Evolutionary conservation across 2,113 vertebrate species (phyloP).

Genomic region (Saimiri boliviensis): DNA sequence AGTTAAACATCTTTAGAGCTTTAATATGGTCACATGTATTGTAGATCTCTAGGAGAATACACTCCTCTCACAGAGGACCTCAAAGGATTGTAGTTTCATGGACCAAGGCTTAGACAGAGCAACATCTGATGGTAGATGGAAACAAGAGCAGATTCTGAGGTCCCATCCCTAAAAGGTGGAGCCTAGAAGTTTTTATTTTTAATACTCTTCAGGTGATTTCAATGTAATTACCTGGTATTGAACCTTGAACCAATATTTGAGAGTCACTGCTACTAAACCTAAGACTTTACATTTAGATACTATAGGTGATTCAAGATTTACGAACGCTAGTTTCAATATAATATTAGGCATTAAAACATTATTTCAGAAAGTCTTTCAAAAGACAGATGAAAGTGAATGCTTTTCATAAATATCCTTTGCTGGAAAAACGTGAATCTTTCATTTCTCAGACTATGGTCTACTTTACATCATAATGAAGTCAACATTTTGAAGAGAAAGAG

Average conservation of each 20-base stretch:
- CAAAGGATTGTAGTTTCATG: neutral
- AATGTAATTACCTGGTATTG: neutral
- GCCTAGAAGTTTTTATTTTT: neutral
- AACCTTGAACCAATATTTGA: neutral
- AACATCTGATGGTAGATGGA: neutral
- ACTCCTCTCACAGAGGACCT: neutral
- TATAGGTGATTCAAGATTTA: neutral
- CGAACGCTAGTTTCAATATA: neutral
- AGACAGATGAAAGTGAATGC: neutral
- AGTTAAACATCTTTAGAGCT: neutral
- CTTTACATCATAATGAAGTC: neutral
- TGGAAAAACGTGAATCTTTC: neutral
- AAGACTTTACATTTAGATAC: neutral
- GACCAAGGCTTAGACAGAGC: neutral
- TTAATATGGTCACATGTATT: neutral
- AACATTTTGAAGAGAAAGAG: neutral
- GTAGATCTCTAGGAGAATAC: neutral
- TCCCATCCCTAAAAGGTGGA: too few species aligned
- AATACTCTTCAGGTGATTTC: neutral
- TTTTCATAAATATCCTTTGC: neutral
- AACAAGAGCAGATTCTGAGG: neutral
- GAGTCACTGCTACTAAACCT: neutral
- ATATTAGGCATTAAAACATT: neutral
- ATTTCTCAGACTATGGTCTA: neutral
- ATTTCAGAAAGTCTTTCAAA: neutral